Percentiles rank a stretch among this genome's conserved stretches.
These are phyloP conservation scores for Protobothrops mucrosquamatus DNA, from an alignment of 2,113 vertebrate genomes.

Conservation along the genomic window DNA sequence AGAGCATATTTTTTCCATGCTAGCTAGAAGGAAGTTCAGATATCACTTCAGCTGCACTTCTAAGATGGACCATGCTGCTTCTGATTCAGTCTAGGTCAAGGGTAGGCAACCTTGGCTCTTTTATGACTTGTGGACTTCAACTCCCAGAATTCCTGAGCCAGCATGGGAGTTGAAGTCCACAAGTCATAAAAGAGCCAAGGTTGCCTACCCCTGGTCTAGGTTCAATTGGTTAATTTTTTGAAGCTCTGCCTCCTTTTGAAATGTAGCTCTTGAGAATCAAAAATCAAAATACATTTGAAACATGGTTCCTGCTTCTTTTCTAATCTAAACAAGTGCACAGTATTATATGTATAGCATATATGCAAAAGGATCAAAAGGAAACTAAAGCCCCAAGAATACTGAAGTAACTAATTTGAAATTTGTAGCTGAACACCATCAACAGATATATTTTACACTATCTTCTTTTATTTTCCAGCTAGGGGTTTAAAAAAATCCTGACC, in stretches of 20 bases:
- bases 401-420: not conserved
- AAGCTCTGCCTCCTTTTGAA: not conserved
- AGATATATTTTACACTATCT: not conserved
- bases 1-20: not conserved
- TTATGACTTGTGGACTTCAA: too few relatives aligned
- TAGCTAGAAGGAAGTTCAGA: not conserved
- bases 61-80: not conserved
- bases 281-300: slow-evolving; percentile 12
- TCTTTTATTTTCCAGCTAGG: not conserved
- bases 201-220: not conserved
- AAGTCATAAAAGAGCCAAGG: too few relatives aligned
- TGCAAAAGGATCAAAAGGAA: not conserved
- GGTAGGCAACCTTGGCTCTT: too few relatives aligned
- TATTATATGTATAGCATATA: not conserved
- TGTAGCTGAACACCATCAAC: not conserved
- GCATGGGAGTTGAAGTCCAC: too few relatives aligned
- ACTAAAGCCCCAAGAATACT: not conserved
- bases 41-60: too few relatives aligned
- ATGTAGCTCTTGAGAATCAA: not conserved
- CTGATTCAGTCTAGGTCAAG: not conserved
- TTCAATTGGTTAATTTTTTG: not conserved
- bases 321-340: not conserved
- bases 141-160: too few relatives aligned
- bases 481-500: not conserved
- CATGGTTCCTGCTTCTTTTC: not conserved